phyloP scores from a whole-genome alignment of 2,113 vertebrate species.

The Alouatta palliata region DNA sequence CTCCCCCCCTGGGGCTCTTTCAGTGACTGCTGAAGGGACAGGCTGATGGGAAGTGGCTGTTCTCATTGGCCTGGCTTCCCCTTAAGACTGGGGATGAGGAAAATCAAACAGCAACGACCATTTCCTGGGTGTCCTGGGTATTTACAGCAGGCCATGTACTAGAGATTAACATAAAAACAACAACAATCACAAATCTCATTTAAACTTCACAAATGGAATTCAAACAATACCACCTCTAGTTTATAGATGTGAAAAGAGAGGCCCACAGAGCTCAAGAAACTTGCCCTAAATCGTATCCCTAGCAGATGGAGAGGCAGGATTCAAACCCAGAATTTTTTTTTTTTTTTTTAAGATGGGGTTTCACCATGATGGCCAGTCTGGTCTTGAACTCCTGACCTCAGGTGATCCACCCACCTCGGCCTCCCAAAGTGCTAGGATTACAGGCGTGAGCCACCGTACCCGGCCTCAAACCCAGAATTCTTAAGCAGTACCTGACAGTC shows the following conservation, averaged over 20 bases:
- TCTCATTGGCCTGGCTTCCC: constrained; percentile 1
- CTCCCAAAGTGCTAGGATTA: too few species aligned
- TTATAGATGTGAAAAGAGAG: not conserved
- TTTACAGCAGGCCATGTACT: not conserved
- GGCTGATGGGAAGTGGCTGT: not conserved
- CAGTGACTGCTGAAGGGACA: not conserved
- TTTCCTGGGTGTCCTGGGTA: not conserved
- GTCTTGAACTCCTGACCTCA: too few species aligned
- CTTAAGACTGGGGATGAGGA: not conserved
- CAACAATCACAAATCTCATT: not conserved
- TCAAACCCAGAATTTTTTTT: too few species aligned
- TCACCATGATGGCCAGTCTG: too few species aligned
- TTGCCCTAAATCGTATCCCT: not conserved
- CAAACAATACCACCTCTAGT: not conserved
- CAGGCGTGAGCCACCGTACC: too few species aligned
- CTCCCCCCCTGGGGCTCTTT: not conserved
- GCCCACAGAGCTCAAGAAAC: not conserved
- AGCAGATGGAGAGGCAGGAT: not conserved
- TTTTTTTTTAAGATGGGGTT: too few species aligned
- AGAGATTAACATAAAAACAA: not conserved
- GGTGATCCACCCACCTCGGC: too few species aligned
- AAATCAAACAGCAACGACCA: not conserved
- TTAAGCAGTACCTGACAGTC: not conserved
- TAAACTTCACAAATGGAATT: not conserved
- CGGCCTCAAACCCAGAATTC: not conserved